Evolutionary conservation across 2,113 vertebrate genomes (phyloP).

Genomic region (Phrynosoma blainvillii): DNA sequence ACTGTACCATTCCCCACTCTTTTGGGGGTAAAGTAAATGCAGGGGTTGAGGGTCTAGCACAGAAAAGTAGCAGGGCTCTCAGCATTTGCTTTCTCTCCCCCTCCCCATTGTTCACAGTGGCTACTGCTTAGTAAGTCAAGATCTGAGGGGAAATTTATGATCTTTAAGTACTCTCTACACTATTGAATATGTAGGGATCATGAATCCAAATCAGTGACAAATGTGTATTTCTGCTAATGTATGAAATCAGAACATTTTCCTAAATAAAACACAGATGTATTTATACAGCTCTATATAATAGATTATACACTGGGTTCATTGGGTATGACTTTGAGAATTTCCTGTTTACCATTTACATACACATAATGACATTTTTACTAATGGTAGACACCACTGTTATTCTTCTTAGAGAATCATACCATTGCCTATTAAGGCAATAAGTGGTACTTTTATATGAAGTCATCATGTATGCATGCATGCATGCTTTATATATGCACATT

Average conservation of each 20-base stretch:
- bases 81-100: neutral
- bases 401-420: slow-evolving; percentile 28
- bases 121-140: too few species aligned
- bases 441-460: slow-evolving; percentile 52
- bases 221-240: neutral
- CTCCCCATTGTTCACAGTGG: too few species aligned
- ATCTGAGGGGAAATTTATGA: neutral
- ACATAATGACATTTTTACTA: slow-evolving; percentile 26
- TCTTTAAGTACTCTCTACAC: too few species aligned
- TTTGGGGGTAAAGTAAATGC: too few species aligned
- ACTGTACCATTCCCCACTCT: too few species aligned
- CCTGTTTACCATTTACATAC: slow-evolving; percentile 41
- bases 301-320: neutral
- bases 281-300: neutral
- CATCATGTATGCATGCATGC: neutral
- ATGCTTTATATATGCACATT: slow-evolving; percentile 30
- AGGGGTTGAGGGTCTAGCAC: too few species aligned
- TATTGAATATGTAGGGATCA: too few species aligned
- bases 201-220: too few species aligned
- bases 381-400: slow-evolving; percentile 32
- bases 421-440: slow-evolving; percentile 58
- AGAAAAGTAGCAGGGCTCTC: too few species aligned
- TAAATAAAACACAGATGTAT: neutral
- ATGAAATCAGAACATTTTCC: slow-evolving; percentile 12
- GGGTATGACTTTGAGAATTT: slow-evolving; percentile 16